Percentiles rank a stretch among this genome's conserved stretches.
Conservation (phyloP, 2,888 invertebrate genomes). For the Isotomurus palustris region DNA sequence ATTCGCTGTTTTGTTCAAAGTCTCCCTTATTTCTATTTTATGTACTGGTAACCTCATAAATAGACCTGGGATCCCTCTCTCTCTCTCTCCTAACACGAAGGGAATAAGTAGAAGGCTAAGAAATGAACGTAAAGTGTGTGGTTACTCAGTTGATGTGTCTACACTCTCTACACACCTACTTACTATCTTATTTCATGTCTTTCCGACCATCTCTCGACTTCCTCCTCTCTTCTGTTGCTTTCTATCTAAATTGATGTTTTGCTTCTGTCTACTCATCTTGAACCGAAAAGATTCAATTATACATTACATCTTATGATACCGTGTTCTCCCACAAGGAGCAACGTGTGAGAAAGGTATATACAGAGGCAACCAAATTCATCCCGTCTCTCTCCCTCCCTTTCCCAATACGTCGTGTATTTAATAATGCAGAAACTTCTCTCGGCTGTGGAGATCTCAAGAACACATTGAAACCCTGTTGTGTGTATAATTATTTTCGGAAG, state of each 20-base stretch:
- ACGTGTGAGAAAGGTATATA: neutral
- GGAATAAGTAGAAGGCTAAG: neutral
- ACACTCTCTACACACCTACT: neutral
- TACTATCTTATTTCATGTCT: neutral
- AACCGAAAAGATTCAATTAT: slow-evolving; percentile 3
- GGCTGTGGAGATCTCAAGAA: slow-evolving; percentile 15
- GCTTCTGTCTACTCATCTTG: neutral
- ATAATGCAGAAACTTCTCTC: slow-evolving; percentile 39
- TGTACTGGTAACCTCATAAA: slow-evolving; percentile 40
- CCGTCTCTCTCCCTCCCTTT: slow-evolving; percentile 34
- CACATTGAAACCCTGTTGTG: slow-evolving; percentile 41
- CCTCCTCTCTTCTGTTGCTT: too few relatives aligned
- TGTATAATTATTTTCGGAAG: slow-evolving; percentile 44
- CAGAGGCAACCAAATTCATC: neutral
- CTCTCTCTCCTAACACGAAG: neutral
- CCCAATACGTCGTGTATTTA: slow-evolving; percentile 44
- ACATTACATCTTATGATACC: slow-evolving; percentile 7
- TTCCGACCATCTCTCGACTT: neutral
- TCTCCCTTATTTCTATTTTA: slow-evolving; percentile 33
- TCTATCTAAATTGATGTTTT: neutral
- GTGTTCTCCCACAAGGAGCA: neutral
- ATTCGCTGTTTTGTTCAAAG: slow-evolving; percentile 20
- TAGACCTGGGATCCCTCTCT: slow-evolving; percentile 8
- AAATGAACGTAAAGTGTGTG: neutral
- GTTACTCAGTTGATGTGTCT: neutral